phyloP scores from a whole-genome alignment of 1,140 invertebrate genomes.

The Drosophila burlai region DNA sequence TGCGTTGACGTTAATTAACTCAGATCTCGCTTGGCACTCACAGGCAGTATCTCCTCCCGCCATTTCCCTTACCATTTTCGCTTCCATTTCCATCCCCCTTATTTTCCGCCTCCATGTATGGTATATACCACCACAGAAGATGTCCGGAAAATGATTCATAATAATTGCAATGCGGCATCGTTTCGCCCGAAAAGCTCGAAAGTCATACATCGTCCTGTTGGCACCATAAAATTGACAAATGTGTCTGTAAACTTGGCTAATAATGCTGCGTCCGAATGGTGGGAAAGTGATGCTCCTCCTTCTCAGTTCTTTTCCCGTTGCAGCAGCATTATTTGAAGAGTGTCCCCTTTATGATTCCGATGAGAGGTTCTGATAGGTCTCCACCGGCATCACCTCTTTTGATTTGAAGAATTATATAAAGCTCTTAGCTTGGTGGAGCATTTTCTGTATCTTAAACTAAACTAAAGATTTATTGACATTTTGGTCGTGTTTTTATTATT shows the following conservation, averaged over 20 bases:
- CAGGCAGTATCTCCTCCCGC: background rate
- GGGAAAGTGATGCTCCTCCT: slow-evolving; percentile 3
- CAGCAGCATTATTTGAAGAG: slow-evolving; percentile 10
- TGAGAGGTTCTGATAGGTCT: background rate
- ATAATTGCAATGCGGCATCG: slow-evolving; percentile 81
- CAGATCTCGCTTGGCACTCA: background rate
- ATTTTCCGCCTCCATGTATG: background rate
- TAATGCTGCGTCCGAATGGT: slow-evolving; percentile 54
- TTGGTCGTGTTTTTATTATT: background rate
- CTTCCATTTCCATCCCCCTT: background rate
- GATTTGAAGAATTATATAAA: background rate
- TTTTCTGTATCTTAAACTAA: background rate
- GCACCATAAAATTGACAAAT: slow-evolving; percentile 84
- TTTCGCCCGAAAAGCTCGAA: slow-evolving; percentile 40
- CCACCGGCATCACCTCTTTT: background rate
- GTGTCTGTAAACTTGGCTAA: slow-evolving; percentile 84
- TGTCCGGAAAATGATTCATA: slow-evolving; percentile 75
- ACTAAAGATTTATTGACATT: background rate
- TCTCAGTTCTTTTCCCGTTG: background rate
- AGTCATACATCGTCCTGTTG: slow-evolving; percentile 66
- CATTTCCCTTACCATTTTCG: background rate
- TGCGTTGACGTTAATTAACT: slow-evolving; percentile 72
- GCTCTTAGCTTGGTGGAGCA: background rate
- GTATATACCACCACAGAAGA: slow-evolving; percentile 11
- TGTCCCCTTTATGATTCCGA: background rate